These are phyloP conservation scores for Drosophila tristis DNA, from an alignment of 1,140 invertebrate genomes.

Conservation along the genomic window DNA sequence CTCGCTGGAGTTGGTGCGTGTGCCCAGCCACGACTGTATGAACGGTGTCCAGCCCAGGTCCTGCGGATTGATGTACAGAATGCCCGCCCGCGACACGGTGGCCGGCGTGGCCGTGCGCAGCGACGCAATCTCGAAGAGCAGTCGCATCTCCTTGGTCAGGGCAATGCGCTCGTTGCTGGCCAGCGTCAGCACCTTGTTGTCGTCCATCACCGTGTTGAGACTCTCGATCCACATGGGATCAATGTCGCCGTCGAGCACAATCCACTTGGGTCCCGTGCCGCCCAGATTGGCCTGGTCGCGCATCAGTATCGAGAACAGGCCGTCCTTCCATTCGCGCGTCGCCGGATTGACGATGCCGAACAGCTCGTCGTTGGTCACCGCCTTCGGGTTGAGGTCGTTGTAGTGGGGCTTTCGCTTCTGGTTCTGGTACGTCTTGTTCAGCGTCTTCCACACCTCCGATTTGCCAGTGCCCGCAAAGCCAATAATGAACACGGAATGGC, in stretches of 20 bases:
- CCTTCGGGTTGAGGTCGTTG: slow-evolving; percentile 97
- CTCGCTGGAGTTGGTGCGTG: slow-evolving; percentile 88
- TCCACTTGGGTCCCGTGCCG: slow-evolving; percentile 93
- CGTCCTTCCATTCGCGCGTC: slow-evolving; percentile 98
- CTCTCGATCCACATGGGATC: slow-evolving; percentile 99
- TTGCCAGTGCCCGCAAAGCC: slow-evolving; percentile 95
- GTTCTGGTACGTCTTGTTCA: slow-evolving; percentile 91
- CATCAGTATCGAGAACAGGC: slow-evolving; percentile 96
- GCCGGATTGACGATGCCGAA: slow-evolving; percentile 98
- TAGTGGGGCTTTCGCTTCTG: slow-evolving; percentile 92
- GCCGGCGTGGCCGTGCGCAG: slow-evolving; percentile 97
- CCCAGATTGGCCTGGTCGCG: slow-evolving; percentile 95
- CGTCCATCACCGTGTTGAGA: slow-evolving; percentile 94
- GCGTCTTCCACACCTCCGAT: slow-evolving; percentile 93
- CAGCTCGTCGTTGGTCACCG: slow-evolving; percentile 97
- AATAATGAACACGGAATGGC: slow-evolving; percentile 95
- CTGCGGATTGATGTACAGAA: slow-evolving; percentile 95
- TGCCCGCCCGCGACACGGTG: slow-evolving; percentile 97
- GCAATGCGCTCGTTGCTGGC: slow-evolving; percentile 98
- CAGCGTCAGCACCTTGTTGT: slow-evolving; percentile 94
- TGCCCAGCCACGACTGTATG: slow-evolving; percentile 96
- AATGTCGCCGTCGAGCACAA: slow-evolving; percentile 97
- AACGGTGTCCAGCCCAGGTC: slow-evolving; percentile 99
- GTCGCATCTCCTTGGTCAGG: slow-evolving; percentile 94
- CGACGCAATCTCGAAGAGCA: slow-evolving; percentile 97